Percentiles rank a stretch among this genome's conserved stretches.
Evolutionary conservation across 2,113 vertebrate species (phyloP).

Genomic region (Pycnonotus jocosus): DNA sequence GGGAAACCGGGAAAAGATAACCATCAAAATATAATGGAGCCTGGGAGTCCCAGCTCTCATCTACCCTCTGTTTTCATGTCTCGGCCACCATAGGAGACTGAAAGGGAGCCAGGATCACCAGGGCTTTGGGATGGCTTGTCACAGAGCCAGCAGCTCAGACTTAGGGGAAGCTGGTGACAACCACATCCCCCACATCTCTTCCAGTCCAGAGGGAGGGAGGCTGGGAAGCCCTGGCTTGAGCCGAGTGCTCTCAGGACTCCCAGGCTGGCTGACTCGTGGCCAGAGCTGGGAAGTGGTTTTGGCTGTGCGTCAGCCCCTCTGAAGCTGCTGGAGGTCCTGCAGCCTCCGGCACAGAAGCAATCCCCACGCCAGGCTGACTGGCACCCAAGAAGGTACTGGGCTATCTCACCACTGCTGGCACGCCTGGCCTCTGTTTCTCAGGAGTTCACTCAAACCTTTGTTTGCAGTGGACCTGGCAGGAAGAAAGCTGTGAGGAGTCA

Average conservation of each 20-base stretch:
- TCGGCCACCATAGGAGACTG: neutral
- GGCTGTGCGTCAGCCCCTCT: neutral
- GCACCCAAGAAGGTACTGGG: neutral
- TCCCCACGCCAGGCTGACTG: neutral
- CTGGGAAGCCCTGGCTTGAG: neutral
- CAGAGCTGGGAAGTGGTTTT: neutral
- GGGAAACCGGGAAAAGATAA: neutral
- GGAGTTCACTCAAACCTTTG: neutral
- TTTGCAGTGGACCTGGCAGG: rapidly evolving
- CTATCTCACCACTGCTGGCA: neutral
- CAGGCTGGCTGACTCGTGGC: neutral
- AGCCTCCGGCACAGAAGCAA: neutral
- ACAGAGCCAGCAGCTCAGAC: neutral
- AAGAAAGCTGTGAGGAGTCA: neutral
- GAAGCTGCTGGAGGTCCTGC: neutral
- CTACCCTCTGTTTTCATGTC: neutral
- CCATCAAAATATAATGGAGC: neutral
- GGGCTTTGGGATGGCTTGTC: neutral
- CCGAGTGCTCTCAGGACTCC: neutral
- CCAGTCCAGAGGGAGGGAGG: neutral
- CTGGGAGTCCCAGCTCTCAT: neutral
- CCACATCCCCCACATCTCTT: neutral
- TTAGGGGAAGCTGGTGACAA: neutral
- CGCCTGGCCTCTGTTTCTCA: neutral
- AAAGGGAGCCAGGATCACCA: neutral